Percentiles rank a stretch among this genome's conserved stretches.
Evolutionary conservation across 2,797 vertebrate species (phyloP).

Genomic region (Melanotaenia boesemani): DNA sequence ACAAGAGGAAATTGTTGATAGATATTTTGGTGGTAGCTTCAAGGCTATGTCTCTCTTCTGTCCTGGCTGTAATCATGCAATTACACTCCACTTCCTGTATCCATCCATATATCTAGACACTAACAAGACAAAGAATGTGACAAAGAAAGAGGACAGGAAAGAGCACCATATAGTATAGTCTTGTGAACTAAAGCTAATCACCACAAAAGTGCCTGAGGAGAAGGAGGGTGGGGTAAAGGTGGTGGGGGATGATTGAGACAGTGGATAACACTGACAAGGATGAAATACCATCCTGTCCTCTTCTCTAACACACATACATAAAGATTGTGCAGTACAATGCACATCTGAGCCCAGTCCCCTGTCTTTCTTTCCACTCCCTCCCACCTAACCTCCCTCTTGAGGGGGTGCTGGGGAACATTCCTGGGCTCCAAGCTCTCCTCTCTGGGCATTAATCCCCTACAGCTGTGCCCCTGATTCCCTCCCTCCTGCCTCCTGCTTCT

Average conservation of each 20-base stretch:
- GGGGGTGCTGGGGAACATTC: slow-evolving; percentile 87
- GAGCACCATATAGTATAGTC: slow-evolving; percentile 42
- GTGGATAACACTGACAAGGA: slow-evolving; percentile 64
- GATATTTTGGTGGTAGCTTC: slow-evolving; percentile 51
- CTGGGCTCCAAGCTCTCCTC: slow-evolving; percentile 89
- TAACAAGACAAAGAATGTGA: slow-evolving; percentile 78
- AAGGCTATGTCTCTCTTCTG: slow-evolving; percentile 36
- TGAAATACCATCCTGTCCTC: slow-evolving; percentile 52
- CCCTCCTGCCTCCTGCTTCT: slow-evolving; percentile 36
- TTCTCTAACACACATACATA: slow-evolving; percentile 47
- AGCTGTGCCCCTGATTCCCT: slow-evolving; percentile 88
- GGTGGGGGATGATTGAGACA: slow-evolving; percentile 48
- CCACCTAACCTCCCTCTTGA: slow-evolving; percentile 69
- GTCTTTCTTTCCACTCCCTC: slow-evolving; percentile 64
- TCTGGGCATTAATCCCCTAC: slow-evolving; percentile 97
- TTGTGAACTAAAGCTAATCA: slow-evolving; percentile 59
- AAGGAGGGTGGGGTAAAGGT: slow-evolving; percentile 35
- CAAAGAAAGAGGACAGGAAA: slow-evolving; percentile 51
- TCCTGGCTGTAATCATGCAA: slow-evolving; percentile 50
- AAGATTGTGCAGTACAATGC: slow-evolving; percentile 55
- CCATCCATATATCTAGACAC: slow-evolving; percentile 67
- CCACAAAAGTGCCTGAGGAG: slow-evolving; percentile 63
- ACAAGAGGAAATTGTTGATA: slow-evolving; percentile 35
- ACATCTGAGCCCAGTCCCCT: slow-evolving; percentile 64
- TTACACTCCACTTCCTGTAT: slow-evolving; percentile 67